Conservation (phyloP, 2,113 vertebrate genomes). For the Halichoerus grypus region DNA sequence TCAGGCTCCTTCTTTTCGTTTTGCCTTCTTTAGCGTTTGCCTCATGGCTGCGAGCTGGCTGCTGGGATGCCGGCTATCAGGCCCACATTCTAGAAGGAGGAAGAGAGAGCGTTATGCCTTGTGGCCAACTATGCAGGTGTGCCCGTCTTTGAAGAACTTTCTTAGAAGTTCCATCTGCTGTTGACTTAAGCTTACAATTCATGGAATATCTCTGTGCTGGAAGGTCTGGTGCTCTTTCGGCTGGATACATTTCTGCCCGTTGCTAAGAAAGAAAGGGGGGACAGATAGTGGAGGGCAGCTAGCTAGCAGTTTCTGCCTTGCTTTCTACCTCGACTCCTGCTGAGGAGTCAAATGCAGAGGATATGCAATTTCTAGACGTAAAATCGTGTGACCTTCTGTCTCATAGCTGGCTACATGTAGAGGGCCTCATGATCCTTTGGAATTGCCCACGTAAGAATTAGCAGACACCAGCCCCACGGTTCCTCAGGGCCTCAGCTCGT, state of each 20-base stretch:
- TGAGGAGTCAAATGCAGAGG: background rate
- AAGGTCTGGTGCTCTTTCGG: background rate
- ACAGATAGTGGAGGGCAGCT: background rate
- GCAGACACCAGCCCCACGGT: background rate
- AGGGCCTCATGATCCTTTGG: background rate
- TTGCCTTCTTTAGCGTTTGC: background rate
- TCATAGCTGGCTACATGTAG: accelerated
- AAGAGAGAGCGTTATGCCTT: background rate
- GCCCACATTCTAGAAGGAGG: background rate
- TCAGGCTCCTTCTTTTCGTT: background rate
- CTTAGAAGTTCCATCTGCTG: background rate
- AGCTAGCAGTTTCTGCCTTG: background rate
- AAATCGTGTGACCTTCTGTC: background rate
- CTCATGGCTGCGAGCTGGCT: background rate
- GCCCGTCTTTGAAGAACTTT: background rate
- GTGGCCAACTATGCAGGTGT: background rate
- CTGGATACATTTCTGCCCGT: background rate
- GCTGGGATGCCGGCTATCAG: background rate
- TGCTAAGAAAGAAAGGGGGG: background rate
- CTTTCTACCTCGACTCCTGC: background rate
- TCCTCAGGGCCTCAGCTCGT: accelerated
- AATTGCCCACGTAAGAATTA: accelerated
- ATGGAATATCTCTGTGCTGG: background rate
- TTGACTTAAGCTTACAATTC: background rate
- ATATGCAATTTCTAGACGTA: background rate